Evolutionary conservation across 92 coral and sea anemone species (phyloP), one percentile per base, ranked within the genome.

Genomic region (Virgularia gustaviana): DNA sequence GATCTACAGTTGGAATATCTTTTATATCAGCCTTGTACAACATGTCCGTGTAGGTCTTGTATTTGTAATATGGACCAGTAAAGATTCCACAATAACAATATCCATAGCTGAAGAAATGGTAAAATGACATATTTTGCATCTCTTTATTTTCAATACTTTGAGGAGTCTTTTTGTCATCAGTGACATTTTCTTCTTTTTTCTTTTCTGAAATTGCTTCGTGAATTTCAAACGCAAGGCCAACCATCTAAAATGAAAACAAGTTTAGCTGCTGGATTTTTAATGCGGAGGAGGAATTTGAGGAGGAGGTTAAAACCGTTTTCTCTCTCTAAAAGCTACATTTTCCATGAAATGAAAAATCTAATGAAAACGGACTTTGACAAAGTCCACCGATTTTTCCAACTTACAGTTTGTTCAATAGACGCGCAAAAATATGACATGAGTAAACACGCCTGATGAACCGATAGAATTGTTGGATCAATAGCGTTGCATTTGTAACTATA

Each of bases 21-120:
- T 83, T 81, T 1, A 96, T 83, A 47, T 81, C 74, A 45, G 89
- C 87, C 36, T 91, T 91, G 61, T 88, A 42, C 30, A 91, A 61
- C 75, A 90, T 85, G 62, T 91, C 97, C 59, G 81, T 80, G 64
- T 80, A 91, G 0, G 97, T 91, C 86, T 91, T 91, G 89, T 91
- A 91, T 44, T 95, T 88, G 63, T 75, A 91, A 76, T 91, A 91
- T 0, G 97, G 97, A 8, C 97, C 97, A n/a, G 97, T 91, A 58
- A 90, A 83, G n/a, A 91, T 79, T 33, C 97, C 97, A 71, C 90
- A 87, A 49, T 91, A 91, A 49, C 97, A 91, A 51, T 83, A 91
- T 32, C 85, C 83, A 57, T 91, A 91, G 59, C 97, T 88, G n/a
- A 91, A 57, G 55, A 87, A 81, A 56, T 91, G 81, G 59, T 91